phyloP scores from a whole-genome alignment of 2,888 invertebrate species.

The Phasia obesa region DNA sequence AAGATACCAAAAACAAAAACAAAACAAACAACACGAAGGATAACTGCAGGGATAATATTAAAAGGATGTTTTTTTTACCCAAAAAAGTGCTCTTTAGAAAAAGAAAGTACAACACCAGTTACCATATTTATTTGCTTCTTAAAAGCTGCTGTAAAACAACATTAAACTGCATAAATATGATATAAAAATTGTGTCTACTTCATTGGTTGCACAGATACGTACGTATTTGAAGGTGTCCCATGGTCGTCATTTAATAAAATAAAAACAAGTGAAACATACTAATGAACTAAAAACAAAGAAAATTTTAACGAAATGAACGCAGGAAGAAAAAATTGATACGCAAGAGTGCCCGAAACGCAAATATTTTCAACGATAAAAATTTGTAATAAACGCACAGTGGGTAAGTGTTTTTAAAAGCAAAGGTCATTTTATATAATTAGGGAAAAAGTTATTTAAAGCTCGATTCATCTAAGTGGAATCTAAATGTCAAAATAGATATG shows the following conservation, averaged over 20 bases:
- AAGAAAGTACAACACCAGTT: constrained; percentile 20
- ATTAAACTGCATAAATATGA: constrained; percentile 42
- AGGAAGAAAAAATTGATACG: constrained; percentile 4
- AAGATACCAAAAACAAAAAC: too few species aligned
- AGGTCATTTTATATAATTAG: too few species aligned
- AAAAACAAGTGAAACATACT: constrained; percentile 54
- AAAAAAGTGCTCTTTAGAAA: not conserved
- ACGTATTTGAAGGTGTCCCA: constrained; percentile 49
- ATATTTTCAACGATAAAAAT: constrained; percentile 23
- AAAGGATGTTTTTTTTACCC: constrained; percentile 34
- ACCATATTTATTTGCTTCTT: constrained; percentile 43
- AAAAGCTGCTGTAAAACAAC: constrained; percentile 32
- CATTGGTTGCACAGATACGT: constrained; percentile 47
- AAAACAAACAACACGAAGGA: constrained; percentile 46
- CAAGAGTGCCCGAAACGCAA: constrained; percentile 27
- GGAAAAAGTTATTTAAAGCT: too few species aligned
- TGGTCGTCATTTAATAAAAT: constrained; percentile 56
- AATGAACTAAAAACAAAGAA: constrained; percentile 62
- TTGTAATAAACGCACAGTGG: constrained; percentile 21
- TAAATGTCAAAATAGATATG: too few species aligned
- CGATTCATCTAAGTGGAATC: too few species aligned
- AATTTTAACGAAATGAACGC: constrained; percentile 21
- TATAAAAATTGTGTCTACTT: constrained; percentile 41
- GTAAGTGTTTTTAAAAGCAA: not conserved
- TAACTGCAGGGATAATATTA: constrained; percentile 48